Conservation (phyloP, 2,888 invertebrate genomes). For the Meiosimyza decipiens region DNA sequence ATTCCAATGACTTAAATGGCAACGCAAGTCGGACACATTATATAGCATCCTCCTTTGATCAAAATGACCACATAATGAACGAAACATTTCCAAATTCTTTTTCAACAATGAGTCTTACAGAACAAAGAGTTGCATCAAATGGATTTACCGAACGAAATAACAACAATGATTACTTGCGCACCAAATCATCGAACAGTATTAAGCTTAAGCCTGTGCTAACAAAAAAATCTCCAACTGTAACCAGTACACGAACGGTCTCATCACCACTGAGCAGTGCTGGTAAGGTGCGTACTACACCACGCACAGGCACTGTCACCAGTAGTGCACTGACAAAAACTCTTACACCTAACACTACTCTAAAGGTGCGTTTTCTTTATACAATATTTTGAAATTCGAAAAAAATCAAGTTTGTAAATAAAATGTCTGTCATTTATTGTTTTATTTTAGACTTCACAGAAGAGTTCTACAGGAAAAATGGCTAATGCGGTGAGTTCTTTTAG, state of each 20-base stretch:
- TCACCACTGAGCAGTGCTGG: neutral
- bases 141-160: conserved; percentile 49
- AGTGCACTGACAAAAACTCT: conserved; percentile 50
- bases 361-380: conserved; percentile 37
- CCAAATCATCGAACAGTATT: conserved; percentile 46
- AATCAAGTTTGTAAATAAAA: neutral
- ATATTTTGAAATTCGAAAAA: conserved; percentile 19
- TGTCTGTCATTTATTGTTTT: conserved; percentile 6
- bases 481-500: conserved; percentile 27
- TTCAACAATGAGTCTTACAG: conserved; percentile 38
- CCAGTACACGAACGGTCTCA: conserved; percentile 28
- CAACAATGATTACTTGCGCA: conserved; percentile 29
- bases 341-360: conserved; percentile 31
- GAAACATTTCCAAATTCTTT: conserved; percentile 54
- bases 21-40: neutral
- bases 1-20: neutral
- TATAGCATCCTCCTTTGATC: conserved; percentile 34
- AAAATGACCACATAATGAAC: conserved; percentile 47
- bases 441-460: conserved; percentile 37
- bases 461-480: conserved; percentile 32
- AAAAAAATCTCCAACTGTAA: conserved; percentile 56
- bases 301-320: conserved; percentile 24
- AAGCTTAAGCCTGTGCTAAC: conserved; percentile 64
- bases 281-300: conserved; percentile 10
- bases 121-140: conserved; percentile 11